A percentile compares a stretch with the other conserved stretches of the same genome.
Conservation (phyloP, 2,113 vertebrate species). For the Saimiri boliviensis region DNA sequence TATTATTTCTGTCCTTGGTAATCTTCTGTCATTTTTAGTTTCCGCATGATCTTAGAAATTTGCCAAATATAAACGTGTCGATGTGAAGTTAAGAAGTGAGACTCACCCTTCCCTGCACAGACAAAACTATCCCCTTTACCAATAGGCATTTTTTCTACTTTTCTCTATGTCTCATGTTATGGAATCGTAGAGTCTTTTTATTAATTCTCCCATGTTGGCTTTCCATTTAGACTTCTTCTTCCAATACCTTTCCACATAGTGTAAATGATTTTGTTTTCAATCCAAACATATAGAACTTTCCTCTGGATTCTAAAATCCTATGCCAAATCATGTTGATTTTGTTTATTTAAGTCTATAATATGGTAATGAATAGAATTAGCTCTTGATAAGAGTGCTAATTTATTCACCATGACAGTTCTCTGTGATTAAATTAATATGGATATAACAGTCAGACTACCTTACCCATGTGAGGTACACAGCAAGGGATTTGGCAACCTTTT, state of each 20-base stretch:
- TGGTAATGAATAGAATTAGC: background rate
- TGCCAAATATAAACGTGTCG: background rate
- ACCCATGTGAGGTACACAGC: background rate
- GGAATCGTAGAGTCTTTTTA: background rate
- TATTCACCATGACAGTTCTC: background rate
- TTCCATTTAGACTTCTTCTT: constrained; percentile 19
- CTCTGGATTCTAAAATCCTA: background rate
- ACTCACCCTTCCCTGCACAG: background rate
- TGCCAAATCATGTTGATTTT: background rate
- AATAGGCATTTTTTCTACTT: background rate
- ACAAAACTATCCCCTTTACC: background rate
- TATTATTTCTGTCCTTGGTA: background rate
- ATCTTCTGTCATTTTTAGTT: background rate
- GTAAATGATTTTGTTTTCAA: constrained; percentile 9
- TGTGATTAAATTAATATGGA: background rate
- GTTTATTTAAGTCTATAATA: background rate
- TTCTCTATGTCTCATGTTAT: background rate
- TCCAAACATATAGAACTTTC: background rate
- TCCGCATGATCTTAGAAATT: constrained; percentile 1
- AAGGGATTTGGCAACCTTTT: background rate
- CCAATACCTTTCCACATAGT: background rate
- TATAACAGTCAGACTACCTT: background rate
- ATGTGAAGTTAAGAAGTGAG: background rate
- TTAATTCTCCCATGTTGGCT: background rate
- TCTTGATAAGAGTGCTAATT: background rate